These are phyloP conservation scores for Spodoptera picta DNA, from an alignment of 2,888 invertebrate species.

Conservation along the genomic window DNA sequence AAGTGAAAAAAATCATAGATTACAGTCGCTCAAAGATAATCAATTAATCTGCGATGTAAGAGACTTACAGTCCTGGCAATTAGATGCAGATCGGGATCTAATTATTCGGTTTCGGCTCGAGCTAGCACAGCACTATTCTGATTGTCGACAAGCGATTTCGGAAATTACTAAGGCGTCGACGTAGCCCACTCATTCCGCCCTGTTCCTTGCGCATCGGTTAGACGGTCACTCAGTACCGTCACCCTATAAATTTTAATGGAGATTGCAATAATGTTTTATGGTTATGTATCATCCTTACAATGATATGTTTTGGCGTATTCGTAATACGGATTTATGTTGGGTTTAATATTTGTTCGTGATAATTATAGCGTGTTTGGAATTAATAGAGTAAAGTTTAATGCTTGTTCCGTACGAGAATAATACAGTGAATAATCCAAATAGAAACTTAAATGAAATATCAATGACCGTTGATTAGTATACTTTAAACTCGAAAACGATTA, in stretches of 20 bases:
- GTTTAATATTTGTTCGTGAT: background rate
- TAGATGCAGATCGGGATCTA: conserved; percentile 84
- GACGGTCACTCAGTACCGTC: conserved; percentile 74
- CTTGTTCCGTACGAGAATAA: too few species aligned
- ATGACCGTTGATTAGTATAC: too few species aligned
- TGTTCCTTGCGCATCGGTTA: conserved; percentile 74
- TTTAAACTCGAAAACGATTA: too few species aligned
- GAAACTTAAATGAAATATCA: too few species aligned
- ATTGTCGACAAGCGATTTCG: conserved; percentile 87
- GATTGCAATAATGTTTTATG: conserved; percentile 40
- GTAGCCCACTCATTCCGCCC: conserved; percentile 65
- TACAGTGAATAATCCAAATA: too few species aligned
- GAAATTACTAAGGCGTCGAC: conserved; percentile 87
- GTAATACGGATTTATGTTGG: conserved; percentile 1
- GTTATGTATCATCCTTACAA: conserved; percentile 34
- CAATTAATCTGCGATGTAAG: conserved; percentile 63
- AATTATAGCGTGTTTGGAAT: background rate
- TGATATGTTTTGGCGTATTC: conserved; percentile 17
- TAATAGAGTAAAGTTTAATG: background rate
- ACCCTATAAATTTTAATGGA: conserved; percentile 72
- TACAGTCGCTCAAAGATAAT: conserved; percentile 14
- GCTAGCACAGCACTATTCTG: conserved; percentile 81
- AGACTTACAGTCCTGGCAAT: conserved; percentile 72
- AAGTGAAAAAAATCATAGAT: too few species aligned
- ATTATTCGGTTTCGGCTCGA: conserved; percentile 81